phyloP scores from a whole-genome alignment of 2,113 vertebrate species.

The Eretmochelys imbricata region DNA sequence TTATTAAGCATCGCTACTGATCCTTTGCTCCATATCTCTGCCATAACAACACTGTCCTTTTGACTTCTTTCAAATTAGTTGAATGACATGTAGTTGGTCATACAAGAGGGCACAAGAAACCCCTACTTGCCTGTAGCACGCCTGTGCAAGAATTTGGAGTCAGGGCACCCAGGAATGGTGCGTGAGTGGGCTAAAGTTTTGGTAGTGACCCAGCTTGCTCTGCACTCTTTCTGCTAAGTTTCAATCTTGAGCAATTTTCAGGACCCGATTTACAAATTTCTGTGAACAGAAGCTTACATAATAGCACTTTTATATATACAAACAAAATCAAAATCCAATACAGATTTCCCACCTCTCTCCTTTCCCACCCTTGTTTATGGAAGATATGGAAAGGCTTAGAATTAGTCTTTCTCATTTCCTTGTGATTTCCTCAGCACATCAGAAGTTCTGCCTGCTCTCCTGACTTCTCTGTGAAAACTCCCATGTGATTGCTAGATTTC shows the following conservation, averaged over 20 bases:
- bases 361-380: neutral
- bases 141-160: neutral
- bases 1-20: neutral
- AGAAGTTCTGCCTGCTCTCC: neutral
- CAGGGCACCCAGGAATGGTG: neutral
- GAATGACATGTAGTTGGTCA: neutral
- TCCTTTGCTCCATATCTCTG: neutral
- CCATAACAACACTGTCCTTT: conserved; percentile 28
- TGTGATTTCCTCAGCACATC: neutral
- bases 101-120: neutral
- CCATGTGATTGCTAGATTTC: neutral
- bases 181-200: neutral
- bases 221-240: neutral
- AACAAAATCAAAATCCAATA: neutral
- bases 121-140: neutral
- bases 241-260: neutral
- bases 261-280: neutral
- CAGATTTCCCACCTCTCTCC: neutral
- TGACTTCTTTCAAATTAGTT: conserved; percentile 4
- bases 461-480: neutral
- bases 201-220: neutral
- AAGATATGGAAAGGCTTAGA: neutral
- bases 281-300: neutral
- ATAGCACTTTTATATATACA: neutral
- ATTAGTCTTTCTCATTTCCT: neutral